A percentile compares a stretch with the other conserved stretches of the same genome.
Evolutionary conservation across 1,140 invertebrate species (phyloP).

Genomic region (Rhopalosiphum padi): DNA sequence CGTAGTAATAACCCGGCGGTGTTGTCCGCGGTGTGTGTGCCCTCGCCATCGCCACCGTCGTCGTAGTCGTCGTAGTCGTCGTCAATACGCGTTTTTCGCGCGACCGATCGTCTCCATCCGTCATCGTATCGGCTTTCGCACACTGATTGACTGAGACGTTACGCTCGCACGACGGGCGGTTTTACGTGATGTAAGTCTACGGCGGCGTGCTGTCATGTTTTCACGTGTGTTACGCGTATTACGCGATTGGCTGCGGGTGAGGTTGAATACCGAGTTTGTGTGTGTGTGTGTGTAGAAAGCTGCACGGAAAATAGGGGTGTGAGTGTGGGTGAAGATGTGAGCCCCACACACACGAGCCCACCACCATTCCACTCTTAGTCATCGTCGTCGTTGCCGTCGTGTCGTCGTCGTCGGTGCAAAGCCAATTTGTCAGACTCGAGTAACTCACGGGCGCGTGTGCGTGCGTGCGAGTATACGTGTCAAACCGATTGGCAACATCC

Average conservation of each 20-base stretch:
- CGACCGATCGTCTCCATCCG: not conserved
- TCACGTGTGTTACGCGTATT: not conserved
- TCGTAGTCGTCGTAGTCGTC: not conserved
- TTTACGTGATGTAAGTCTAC: not conserved
- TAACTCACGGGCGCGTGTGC: no score
- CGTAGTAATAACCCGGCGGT: not conserved
- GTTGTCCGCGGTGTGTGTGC: no score
- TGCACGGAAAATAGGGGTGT: not conserved
- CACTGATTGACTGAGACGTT: slow-evolving; percentile 14
- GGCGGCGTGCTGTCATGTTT: slow-evolving; percentile 4
- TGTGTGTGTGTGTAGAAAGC: not conserved
- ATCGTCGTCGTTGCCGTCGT: not conserved
- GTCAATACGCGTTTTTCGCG: not conserved
- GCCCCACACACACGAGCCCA: not conserved
- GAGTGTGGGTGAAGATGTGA: not conserved
- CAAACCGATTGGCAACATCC: slow-evolving; percentile 35
- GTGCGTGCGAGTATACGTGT: not conserved
- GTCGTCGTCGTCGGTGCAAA: not conserved
- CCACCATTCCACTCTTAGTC: not conserved
- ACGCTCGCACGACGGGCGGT: not conserved
- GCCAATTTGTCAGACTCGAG: slow-evolving; percentile 31
- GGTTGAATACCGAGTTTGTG: not conserved
- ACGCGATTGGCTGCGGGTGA: not conserved
- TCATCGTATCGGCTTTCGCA: slow-evolving; percentile 15
- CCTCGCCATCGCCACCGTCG: not conserved